Evolutionary conservation across 2,888 invertebrate species (phyloP), one percentile per base, ranked within the genome.

Genomic region (Nomada fucata): DNA sequence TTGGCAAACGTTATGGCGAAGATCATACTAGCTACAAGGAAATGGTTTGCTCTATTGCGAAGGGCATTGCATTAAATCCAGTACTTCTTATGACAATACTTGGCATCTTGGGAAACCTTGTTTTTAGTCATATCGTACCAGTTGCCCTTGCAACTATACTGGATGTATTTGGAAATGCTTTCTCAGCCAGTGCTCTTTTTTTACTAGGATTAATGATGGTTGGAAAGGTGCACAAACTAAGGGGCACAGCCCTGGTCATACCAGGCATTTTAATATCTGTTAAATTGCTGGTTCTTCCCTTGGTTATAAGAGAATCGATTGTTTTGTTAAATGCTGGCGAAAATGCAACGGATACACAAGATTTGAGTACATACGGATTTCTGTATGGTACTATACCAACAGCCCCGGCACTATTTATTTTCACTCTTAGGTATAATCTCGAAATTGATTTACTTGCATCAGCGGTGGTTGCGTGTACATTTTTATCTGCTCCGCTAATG

Each of bases 381-480:
- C 95, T 99, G 0, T 99, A 99, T 92, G 99, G 99, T 73, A 98
- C 98, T 0, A 97, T 99, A 93, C 99, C 99, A 0, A 96, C 98
- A 1, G 99, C 99, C 0, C 99, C 99, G 0, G 98, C 98, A n/a
- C 97, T 98, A 0, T 98, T 99, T 93, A 98, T 99, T 3, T 98
- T 98, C 94, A 98, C 99, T 0, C 96, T 97, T 59, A 96, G 98
- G 85, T 98, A 98, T 92, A 96, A 96, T 86, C 94, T 98, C 71
- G 98, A 98, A 92, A 96, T 97, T 76, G 98, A 98, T 94, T 94
- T 98, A 97, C 96, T 98, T 94, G 98, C 98, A 0, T 97, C 97
- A 72, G 97, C 98, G 44, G 97, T 99, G 97, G 98, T 99, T 5
- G 97, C 97, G 1, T 98, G 98, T 89, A 99, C 99, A 0, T 98